Evolutionary conservation across 2,113 vertebrate species (phyloP).

Genomic region (Labrus mixtus): DNA sequence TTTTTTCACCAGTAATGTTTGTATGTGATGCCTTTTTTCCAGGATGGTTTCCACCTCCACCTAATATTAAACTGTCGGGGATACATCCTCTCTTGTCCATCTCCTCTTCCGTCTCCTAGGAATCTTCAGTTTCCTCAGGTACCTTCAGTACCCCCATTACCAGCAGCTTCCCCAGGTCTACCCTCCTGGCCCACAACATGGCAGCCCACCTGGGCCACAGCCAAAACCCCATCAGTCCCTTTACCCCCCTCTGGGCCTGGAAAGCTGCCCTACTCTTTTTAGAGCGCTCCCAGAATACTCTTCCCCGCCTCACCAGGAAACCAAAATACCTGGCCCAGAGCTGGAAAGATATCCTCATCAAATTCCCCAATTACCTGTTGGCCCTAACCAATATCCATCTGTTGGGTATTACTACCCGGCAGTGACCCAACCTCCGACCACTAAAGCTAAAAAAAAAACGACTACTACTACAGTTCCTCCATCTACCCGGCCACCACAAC

Average conservation of each 20-base stretch:
- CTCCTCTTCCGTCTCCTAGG: constrained; percentile 6
- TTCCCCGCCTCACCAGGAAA: neutral
- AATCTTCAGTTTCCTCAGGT: constrained; percentile 24
- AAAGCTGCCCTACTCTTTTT: constrained; percentile 1
- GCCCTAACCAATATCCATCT: constrained; percentile 5
- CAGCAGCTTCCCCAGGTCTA: constrained; percentile 37
- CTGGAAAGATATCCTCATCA: neutral
- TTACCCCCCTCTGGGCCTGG: neutral
- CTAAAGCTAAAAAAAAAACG: constrained; percentile 1
- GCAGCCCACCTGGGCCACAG: neutral
- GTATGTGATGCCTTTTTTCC: constrained; percentile 11
- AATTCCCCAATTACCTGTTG: constrained; percentile 13
- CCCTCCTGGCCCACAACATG: constrained; percentile 33
- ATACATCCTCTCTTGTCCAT: constrained; percentile 73
- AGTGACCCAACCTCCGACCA: neutral
- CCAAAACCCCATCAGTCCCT: neutral
- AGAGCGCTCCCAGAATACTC: neutral
- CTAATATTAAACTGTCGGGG: constrained; percentile 60
- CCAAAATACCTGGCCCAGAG: neutral
- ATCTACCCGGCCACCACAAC: constrained; percentile 2
- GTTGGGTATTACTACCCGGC: constrained; percentile 28
- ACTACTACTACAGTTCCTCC: constrained; percentile 10
- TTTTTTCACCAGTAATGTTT: neutral
- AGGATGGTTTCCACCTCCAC: constrained; percentile 64
- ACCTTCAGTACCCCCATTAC: constrained; percentile 19